These are phyloP conservation scores for Drosophila nr. medialis DNA, from an alignment of 2,888 invertebrate species.

Conservation along the genomic window DNA sequence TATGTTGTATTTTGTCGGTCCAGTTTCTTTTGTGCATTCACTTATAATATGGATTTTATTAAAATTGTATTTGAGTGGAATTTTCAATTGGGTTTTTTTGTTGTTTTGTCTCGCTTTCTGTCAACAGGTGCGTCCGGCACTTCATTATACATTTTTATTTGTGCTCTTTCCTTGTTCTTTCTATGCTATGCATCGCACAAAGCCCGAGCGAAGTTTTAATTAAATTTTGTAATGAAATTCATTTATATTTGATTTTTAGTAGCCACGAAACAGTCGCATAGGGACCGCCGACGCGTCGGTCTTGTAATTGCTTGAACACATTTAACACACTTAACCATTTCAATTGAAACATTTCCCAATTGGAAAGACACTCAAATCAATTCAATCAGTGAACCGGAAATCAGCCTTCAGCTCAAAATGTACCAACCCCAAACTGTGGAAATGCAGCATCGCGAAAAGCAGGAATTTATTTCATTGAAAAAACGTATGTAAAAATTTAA, in stretches of 20 bases:
- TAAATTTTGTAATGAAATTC: conserved; percentile 69
- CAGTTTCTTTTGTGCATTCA: conserved; percentile 15
- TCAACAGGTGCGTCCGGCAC: conserved; percentile 74
- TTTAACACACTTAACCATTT: conserved; percentile 52
- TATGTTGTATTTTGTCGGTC: not conserved
- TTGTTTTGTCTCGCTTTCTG: conserved; percentile 32
- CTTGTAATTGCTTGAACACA: conserved; percentile 52
- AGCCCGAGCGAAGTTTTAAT: conserved; percentile 65
- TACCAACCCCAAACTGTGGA: conserved; percentile 4
- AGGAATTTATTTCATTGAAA: conserved; percentile 26
- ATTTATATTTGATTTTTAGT: conserved; percentile 74
- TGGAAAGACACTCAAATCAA: conserved; percentile 11
- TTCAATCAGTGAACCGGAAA: not conserved
- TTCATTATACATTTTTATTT: conserved; percentile 61
- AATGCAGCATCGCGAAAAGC: not conserved
- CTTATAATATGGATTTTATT: conserved; percentile 55
- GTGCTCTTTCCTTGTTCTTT: not conserved
- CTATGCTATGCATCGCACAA: conserved; percentile 19
- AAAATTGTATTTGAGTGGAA: conserved; percentile 53
- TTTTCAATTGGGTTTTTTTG: conserved; percentile 31
- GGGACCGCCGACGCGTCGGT: conserved; percentile 51
- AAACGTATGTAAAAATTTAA: conserved; percentile 15
- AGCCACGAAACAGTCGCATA: conserved; percentile 68
- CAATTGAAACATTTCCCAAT: conserved; percentile 49
- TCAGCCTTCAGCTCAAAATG: conserved; percentile 17